phyloP scores from a whole-genome alignment of 2,888 invertebrate genomes.

The Amiota communis region DNA sequence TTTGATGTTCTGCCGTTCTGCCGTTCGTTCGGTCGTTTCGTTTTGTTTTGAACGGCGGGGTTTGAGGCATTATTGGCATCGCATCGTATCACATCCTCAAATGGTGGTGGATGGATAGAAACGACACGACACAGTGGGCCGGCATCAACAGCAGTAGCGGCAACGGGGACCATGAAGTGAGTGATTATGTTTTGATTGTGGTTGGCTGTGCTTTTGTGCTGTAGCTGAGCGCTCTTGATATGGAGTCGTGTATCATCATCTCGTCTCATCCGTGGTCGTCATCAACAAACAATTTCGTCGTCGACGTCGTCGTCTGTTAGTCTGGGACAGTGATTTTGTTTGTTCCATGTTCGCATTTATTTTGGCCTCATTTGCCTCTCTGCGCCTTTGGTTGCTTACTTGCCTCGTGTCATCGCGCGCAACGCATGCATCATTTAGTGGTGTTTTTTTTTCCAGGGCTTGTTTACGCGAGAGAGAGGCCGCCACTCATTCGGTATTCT shows the following conservation, averaged over 20 bases:
- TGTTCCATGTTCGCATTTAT: constrained; percentile 57
- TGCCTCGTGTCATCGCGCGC: constrained; percentile 53
- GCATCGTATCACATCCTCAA: constrained; percentile 7
- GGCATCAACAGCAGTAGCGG: constrained; percentile 31
- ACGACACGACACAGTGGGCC: constrained; percentile 4
- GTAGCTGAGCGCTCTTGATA: constrained; percentile 6
- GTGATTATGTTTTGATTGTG: constrained; percentile 66
- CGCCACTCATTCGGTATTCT: constrained; percentile 52
- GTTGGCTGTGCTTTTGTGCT: constrained; percentile 63
- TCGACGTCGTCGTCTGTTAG: constrained; percentile 57
- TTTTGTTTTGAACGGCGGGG: constrained; percentile 16
- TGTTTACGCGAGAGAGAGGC: constrained; percentile 52
- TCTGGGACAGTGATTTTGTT: constrained; percentile 65
- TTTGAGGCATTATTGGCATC: constrained; percentile 21
- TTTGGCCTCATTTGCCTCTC: constrained; percentile 58
- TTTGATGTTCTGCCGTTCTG: constrained; percentile 63
- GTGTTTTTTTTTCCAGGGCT: constrained; percentile 57
- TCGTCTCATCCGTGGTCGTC: not conserved
- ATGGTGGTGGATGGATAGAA: constrained; percentile 14
- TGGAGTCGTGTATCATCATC: constrained; percentile 19
- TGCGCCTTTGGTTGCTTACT: constrained; percentile 38
- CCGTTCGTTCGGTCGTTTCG: constrained; percentile 36
- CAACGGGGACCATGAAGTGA: constrained; percentile 68
- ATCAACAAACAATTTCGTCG: constrained; percentile 47
- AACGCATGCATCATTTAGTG: constrained; percentile 64